A percentile compares a stretch with the other conserved stretches of the same genome.
phyloP scores from a whole-genome alignment of 2,113 vertebrate species.

The Oriolus oriolus region DNA sequence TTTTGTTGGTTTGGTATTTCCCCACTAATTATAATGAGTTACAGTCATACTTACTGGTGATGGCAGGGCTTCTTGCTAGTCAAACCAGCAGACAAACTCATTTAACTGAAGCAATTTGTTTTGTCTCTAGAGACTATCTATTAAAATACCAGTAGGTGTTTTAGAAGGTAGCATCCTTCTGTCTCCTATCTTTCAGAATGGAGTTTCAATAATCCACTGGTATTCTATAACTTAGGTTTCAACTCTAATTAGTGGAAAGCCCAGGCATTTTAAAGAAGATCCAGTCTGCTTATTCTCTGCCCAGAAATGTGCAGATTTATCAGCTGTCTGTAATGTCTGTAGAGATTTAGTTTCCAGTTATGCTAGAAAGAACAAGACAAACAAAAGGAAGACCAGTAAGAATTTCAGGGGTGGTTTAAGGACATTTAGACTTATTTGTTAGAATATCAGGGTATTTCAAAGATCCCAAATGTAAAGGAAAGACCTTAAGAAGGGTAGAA shows the following conservation, averaged over 20 bases:
- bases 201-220: neutral
- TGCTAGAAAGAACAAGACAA: neutral
- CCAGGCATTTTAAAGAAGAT: neutral
- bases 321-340: neutral
- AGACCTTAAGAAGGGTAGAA: neutral
- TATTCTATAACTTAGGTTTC: neutral
- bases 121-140: neutral
- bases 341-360: neutral
- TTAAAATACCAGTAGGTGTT: neutral
- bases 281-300: neutral
- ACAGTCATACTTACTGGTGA: neutral
- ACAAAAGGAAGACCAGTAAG: neutral
- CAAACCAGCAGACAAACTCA: neutral
- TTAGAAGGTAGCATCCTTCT: neutral
- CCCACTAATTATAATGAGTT: neutral
- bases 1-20: neutral
- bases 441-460: neutral
- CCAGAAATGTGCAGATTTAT: neutral
- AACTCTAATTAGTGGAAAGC: neutral
- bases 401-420: neutral
- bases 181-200: neutral
- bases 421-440: neutral
- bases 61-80: neutral
- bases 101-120: neutral
- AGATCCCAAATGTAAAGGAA: neutral